phyloP scores from a whole-genome alignment of 2,113 vertebrate species.

The Dinomys branickii region DNA sequence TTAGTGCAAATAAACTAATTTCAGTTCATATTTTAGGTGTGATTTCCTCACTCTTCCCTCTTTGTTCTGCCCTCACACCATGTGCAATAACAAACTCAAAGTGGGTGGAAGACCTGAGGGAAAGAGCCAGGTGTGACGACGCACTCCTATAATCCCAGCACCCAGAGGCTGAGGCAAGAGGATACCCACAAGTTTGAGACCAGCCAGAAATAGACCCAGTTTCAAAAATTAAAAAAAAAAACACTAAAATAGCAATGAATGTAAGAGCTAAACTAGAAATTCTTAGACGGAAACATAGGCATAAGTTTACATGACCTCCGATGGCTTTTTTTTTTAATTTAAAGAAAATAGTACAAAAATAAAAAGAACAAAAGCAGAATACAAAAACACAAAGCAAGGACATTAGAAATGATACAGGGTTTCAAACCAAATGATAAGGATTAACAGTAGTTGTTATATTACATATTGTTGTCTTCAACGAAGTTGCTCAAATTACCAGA shows the following conservation, averaged over 20 bases:
- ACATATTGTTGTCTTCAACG: no score
- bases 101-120: neutral
- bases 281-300: neutral
- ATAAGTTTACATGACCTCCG: neutral
- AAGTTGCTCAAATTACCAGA: no score
- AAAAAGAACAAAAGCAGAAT: no score
- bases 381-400: no score
- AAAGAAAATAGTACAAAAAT: no score
- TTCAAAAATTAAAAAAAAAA: neutral
- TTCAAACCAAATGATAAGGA: no score
- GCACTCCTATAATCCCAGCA: neutral
- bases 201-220: neutral
- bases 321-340: no score
- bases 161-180: neutral
- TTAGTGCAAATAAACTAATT: neutral
- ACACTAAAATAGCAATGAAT: neutral
- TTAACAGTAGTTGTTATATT: no score
- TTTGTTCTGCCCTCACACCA: neutral
- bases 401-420: no score
- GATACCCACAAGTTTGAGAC: neutral
- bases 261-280: neutral
- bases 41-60: neutral
- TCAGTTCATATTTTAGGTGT: constrained; percentile 4
- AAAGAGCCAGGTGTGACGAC: neutral
- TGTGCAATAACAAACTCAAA: neutral